A percentile compares a stretch with the other conserved stretches of the same genome.
phyloP scores from a whole-genome alignment of 2,888 invertebrate genomes.

The Disparrhopalites patrizii region DNA sequence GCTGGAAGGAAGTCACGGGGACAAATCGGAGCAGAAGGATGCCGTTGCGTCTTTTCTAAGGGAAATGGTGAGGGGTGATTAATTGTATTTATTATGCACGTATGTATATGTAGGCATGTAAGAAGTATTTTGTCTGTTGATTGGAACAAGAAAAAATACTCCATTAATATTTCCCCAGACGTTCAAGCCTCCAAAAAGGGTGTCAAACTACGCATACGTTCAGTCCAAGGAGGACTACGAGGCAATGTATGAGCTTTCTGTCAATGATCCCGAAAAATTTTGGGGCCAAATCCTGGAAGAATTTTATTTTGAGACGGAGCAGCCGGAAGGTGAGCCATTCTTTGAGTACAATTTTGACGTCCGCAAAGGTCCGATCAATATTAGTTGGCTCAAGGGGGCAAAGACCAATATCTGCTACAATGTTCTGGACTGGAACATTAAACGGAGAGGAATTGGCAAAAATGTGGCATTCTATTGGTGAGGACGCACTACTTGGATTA shows the following conservation, averaged over 20 bases:
- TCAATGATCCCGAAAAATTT: slow-evolving; percentile 83
- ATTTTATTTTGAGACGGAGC: slow-evolving; percentile 85
- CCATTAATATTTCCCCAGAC: slow-evolving; percentile 26
- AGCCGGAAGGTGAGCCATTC: slow-evolving; percentile 67
- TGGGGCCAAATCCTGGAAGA: slow-evolving; percentile 91
- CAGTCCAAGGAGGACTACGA: slow-evolving; percentile 71
- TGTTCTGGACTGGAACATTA: slow-evolving; percentile 84
- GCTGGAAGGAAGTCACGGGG: too few species aligned
- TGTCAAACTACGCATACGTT: slow-evolving; percentile 55
- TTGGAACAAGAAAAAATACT: neutral
- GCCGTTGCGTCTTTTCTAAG: too few species aligned
- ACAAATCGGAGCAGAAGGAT: too few species aligned
- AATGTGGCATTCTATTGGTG: slow-evolving; percentile 93
- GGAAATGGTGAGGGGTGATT: too few species aligned
- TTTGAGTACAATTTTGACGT: slow-evolving; percentile 88
- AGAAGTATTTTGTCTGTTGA: too few species aligned
- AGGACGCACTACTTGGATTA: too few species aligned
- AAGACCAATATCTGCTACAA: slow-evolving; percentile 96
- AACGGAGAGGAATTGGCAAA: slow-evolving; percentile 75
- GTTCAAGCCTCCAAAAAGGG: slow-evolving; percentile 36
- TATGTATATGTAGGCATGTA: too few species aligned
- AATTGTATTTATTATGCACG: too few species aligned
- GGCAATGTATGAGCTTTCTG: slow-evolving; percentile 76
- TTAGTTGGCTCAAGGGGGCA: slow-evolving; percentile 93
- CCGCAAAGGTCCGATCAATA: slow-evolving; percentile 79